Evolutionary conservation across 2,797 vertebrate genomes (phyloP).

Genomic region (Phyllotis vaccarum): DNA sequence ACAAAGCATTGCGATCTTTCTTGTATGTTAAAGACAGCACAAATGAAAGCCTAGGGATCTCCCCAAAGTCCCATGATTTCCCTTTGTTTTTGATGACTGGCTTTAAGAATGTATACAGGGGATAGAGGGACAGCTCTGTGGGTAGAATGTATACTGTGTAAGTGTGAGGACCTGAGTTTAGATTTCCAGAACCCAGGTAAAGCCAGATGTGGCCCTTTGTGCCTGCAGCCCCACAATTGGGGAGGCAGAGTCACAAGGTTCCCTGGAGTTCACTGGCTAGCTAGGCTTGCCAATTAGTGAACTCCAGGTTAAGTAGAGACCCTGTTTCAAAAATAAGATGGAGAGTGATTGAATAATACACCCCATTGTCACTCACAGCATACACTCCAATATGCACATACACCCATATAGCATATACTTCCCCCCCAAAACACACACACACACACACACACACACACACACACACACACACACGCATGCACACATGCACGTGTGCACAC

Average conservation of each 20-base stretch:
- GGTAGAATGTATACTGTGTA: not conserved
- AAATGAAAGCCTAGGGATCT: slow-evolving; percentile 22
- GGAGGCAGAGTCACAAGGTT: not conserved
- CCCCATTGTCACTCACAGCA: not conserved
- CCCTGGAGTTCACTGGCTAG: not conserved
- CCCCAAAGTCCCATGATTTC: not conserved
- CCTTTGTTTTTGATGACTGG: not conserved
- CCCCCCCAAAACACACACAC: not conserved
- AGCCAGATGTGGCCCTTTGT: not conserved
- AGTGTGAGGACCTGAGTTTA: not conserved
- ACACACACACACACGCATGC: not conserved
- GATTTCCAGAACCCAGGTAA: not conserved
- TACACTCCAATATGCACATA: not conserved
- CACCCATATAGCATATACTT: not conserved
- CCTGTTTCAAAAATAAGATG: not conserved
- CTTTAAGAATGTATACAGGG: not conserved
- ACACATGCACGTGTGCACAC: no score
- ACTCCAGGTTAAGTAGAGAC: not conserved
- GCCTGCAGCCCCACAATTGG: not conserved
- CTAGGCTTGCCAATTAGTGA: not conserved
- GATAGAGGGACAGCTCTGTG: not conserved
- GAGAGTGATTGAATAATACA: not conserved
- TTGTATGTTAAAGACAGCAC: slow-evolving; percentile 34
- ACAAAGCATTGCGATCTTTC: not conserved
- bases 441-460: not conserved